These are phyloP conservation scores for Zaprionus africanus DNA, from an alignment of 1,140 invertebrate genomes.

Conservation along the genomic window DNA sequence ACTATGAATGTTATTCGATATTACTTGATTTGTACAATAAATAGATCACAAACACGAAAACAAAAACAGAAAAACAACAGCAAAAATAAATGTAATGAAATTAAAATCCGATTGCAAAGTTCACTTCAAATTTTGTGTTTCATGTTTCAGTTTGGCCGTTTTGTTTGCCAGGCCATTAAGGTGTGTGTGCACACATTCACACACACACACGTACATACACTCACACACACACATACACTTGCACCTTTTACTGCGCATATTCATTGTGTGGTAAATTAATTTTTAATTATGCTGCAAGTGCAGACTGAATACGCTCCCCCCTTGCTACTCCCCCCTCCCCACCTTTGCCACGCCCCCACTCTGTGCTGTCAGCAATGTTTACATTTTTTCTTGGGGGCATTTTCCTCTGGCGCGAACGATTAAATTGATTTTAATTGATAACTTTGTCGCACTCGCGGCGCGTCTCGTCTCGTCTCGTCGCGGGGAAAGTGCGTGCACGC, in stretches of 20 bases:
- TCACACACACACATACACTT: neutral
- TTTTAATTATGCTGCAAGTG: slow-evolving; percentile 69
- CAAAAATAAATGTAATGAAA: neutral
- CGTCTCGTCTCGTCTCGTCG: neutral
- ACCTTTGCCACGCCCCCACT: neutral
- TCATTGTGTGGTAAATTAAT: slow-evolving; percentile 67
- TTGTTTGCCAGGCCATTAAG: slow-evolving; percentile 29
- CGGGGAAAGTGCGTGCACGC: slow-evolving; percentile 15
- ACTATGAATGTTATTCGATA: neutral
- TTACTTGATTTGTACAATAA: neutral
- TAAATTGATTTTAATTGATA: slow-evolving; percentile 79
- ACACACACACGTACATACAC: neutral
- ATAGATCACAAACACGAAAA: neutral
- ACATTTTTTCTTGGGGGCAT: slow-evolving; percentile 75
- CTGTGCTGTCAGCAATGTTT: slow-evolving; percentile 48
- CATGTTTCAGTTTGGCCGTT: slow-evolving; percentile 27
- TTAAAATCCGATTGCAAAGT: neutral
- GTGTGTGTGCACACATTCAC: slow-evolving; percentile 17
- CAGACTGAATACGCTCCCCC: neutral
- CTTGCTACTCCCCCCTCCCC: neutral
- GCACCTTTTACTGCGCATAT: slow-evolving; percentile 36
- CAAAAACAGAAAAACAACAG: neutral
- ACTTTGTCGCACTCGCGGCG: slow-evolving; percentile 38
- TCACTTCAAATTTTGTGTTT: slow-evolving; percentile 1
- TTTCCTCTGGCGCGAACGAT: slow-evolving; percentile 20